Conservation (phyloP, 2,113 vertebrate genomes). For the Phycodurus eques region DNA sequence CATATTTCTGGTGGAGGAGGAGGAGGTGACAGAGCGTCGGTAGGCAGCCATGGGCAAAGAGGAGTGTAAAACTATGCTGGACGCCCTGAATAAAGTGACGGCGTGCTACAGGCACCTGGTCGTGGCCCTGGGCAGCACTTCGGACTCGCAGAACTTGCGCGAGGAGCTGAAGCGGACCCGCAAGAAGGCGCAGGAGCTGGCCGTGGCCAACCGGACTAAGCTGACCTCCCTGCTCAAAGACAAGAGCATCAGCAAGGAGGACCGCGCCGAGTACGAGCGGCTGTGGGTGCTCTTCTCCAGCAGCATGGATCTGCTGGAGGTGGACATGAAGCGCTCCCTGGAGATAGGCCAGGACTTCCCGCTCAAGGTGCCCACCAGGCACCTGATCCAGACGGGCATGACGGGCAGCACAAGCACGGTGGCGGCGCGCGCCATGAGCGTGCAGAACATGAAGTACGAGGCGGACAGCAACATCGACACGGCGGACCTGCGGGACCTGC, state of each 20-base stretch:
- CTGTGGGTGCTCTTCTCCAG: slow-evolving; percentile 96
- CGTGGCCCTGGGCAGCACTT: slow-evolving; percentile 89
- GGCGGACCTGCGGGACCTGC: slow-evolving; percentile 84
- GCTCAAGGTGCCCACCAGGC: slow-evolving; percentile 83
- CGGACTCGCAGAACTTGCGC: slow-evolving; percentile 90
- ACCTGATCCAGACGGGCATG: slow-evolving; percentile 92
- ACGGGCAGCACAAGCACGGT: slow-evolving; percentile 83
- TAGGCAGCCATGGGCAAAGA: slow-evolving; percentile 81
- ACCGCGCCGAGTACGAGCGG: slow-evolving; percentile 89
- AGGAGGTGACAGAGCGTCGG: neutral
- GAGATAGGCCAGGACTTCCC: slow-evolving; percentile 91
- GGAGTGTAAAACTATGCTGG: slow-evolving; percentile 92
- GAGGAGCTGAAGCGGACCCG: slow-evolving; percentile 90
- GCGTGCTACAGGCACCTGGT: slow-evolving; percentile 94
- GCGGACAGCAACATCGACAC: slow-evolving; percentile 84
- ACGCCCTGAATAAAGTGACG: slow-evolving; percentile 89
- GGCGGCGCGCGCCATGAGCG: slow-evolving; percentile 87
- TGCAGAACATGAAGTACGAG: slow-evolving; percentile 90
- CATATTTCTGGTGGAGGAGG: slow-evolving; percentile 2
- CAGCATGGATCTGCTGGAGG: slow-evolving; percentile 93
- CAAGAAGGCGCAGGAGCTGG: slow-evolving; percentile 90
- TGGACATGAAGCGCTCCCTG: slow-evolving; percentile 90
- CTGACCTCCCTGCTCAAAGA: slow-evolving; percentile 86
- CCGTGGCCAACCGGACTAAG: slow-evolving; percentile 81
- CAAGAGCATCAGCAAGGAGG: slow-evolving; percentile 80